Evolutionary conservation across 53 echinoderm and acorn worm species (phyloP).

Genomic region (Mesocentrotus franciscanus): DNA sequence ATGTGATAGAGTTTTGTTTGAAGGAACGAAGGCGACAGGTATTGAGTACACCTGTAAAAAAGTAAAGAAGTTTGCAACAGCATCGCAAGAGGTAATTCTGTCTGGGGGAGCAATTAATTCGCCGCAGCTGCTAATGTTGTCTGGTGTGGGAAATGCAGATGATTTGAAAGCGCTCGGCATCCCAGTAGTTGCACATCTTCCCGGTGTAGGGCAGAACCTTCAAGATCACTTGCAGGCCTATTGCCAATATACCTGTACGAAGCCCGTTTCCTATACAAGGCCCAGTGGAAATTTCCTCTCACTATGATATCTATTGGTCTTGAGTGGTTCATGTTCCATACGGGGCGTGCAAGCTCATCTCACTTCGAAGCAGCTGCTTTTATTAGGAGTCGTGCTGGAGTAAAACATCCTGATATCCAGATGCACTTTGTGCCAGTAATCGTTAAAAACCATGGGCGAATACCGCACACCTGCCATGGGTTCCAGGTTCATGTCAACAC

Average conservation of each 20-base stretch:
- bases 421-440: conserved; percentile 87
- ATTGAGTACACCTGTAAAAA: conserved; percentile 77
- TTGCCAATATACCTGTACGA: neutral
- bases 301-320: neutral
- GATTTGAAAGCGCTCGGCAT: neutral
- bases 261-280: neutral
- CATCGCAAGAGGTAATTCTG: conserved; percentile 83
- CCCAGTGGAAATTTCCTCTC: neutral
- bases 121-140: conserved; percentile 38
- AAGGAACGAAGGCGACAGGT: conserved; percentile 86
- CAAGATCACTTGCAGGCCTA: neutral
- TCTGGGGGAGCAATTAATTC: conserved; percentile 90
- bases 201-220: neutral
- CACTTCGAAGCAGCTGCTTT: conserved; percentile 88
- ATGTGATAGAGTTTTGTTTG: conserved; percentile 77
- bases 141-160: neutral
- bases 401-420: conserved; percentile 91
- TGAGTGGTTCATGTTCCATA: conserved; percentile 51
- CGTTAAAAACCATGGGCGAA: conserved; percentile 76
- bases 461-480: conserved; percentile 70
- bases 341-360: conserved; percentile 78
- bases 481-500: neutral
- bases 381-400: conserved; percentile 81
- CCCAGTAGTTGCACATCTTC: neutral
- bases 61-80: conserved; percentile 62